Evolutionary conservation across 2,113 vertebrate genomes (phyloP).

Genomic region (Serinus canaria): DNA sequence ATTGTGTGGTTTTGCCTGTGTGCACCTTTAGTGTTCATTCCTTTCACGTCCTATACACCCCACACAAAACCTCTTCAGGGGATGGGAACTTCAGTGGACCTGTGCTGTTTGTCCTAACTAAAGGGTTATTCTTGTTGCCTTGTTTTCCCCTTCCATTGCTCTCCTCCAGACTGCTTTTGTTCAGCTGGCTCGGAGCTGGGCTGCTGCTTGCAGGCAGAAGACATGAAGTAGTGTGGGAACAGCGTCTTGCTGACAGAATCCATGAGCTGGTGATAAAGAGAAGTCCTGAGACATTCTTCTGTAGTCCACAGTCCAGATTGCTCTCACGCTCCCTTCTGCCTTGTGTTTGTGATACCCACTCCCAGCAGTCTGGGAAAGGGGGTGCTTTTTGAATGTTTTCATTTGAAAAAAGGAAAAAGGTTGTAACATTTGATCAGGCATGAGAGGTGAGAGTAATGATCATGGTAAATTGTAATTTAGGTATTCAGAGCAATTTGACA

Average conservation of each 20-base stretch:
- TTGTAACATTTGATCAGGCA: not conserved
- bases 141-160: not conserved
- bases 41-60: not conserved
- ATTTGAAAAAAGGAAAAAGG: not conserved
- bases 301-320: not conserved
- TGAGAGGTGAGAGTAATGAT: not conserved
- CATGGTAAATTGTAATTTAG: accelerated
- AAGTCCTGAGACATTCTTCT: not conserved
- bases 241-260: not conserved
- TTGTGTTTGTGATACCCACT: not conserved
- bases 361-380: not conserved
- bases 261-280: not conserved
- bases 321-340: not conserved
- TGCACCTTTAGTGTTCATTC: not conserved
- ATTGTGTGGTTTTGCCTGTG: not conserved
- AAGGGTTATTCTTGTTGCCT: not conserved
- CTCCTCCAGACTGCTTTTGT: not conserved
- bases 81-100: not conserved
- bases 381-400: not conserved
- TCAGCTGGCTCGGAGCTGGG: not conserved
- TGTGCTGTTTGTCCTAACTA: not conserved
- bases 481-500: not conserved
- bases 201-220: not conserved
- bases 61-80: not conserved
- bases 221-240: constrained; percentile 18